Base-by-base conservation (phyloP, 2,888 invertebrate species). In the Blastobasis lacticolella region DNA sequence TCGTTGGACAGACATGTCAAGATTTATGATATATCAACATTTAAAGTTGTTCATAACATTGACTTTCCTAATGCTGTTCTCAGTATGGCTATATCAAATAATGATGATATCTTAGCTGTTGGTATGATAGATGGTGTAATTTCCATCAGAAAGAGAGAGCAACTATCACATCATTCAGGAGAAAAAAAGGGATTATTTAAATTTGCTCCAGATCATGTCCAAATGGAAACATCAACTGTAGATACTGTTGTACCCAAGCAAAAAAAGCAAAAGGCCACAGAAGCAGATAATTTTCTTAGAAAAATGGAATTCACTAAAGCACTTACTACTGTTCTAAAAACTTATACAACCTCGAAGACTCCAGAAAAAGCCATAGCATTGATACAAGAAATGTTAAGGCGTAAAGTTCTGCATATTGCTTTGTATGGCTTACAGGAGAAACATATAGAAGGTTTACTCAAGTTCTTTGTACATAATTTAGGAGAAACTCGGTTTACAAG, bases 71-170 rank as follows among this genome's bases (percentile, higher is more conserved):
- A 97, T 78, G 93, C 97, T 9, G 91, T 99, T 46, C 89, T 98
- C 40, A 96, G 96, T 78, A 87, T 98, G 71, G 97, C 93, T 37
- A 89, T 93, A 51, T 91, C 93, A 1, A 89, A 90, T 59, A 89
- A 90, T 71, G 96, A 98, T 84, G 94, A 95, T 70, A 93, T 95
- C 0, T 73, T 99, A 57, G 96, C 94, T 6, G 96, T 94, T 37
- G 99, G 98, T 37, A 95, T 97, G 93, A 92, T 95, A 6, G 97
- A 97, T 84, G 98, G 98, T 46, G 89, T 97, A 46, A 91, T 99
- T 58, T 96, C 97, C 6, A 92, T 98, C 54, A 92, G 93, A 66
- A 92, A 94, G 71, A 90, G 94, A 72, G 94, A 94, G 67, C 90
- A 92, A 56, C 89, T 89, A 38, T 67, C 67, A 2, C 73, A 80